A percentile compares a stretch with the other conserved stretches of the same genome.
phyloP scores from a whole-genome alignment of 2,797 vertebrate genomes.

The Enteromius anoplus region DNA sequence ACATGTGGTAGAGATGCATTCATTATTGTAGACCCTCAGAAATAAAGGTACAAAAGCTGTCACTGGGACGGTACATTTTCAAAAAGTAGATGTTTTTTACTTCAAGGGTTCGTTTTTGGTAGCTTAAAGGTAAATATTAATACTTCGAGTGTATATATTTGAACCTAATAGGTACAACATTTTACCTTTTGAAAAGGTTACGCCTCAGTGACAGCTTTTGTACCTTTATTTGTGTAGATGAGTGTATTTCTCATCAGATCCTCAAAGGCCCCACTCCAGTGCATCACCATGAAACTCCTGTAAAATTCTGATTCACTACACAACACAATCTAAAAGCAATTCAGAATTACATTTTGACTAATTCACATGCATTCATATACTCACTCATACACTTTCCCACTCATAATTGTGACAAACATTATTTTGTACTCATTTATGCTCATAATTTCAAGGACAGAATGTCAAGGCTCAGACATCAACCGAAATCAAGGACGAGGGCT shows the following conservation, averaged over 20 bases:
- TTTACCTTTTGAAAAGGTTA: too few relatives aligned
- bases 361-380: neutral
- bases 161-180: too few relatives aligned
- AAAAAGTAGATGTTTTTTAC: too few relatives aligned
- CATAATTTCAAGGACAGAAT: neutral
- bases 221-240: too few relatives aligned
- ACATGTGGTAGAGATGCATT: neutral
- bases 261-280: neutral
- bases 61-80: too few relatives aligned
- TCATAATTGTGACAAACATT: neutral
- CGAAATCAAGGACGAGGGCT: slow-evolving; percentile 45
- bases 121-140: too few relatives aligned
- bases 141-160: too few relatives aligned
- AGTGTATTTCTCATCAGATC: neutral
- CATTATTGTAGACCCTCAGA: neutral
- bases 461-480: slow-evolving; percentile 4
- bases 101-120: too few relatives aligned
- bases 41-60: too few relatives aligned
- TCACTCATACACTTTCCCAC: neutral
- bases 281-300: neutral
- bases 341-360: neutral
- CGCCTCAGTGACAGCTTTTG: too few relatives aligned
- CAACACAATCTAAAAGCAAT: neutral
- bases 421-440: neutral
- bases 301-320: neutral